Evolutionary conservation across 2,113 vertebrate genomes (phyloP), one percentile per base, ranked within the genome.

Genomic region (Psilopsiagon aymara): DNA sequence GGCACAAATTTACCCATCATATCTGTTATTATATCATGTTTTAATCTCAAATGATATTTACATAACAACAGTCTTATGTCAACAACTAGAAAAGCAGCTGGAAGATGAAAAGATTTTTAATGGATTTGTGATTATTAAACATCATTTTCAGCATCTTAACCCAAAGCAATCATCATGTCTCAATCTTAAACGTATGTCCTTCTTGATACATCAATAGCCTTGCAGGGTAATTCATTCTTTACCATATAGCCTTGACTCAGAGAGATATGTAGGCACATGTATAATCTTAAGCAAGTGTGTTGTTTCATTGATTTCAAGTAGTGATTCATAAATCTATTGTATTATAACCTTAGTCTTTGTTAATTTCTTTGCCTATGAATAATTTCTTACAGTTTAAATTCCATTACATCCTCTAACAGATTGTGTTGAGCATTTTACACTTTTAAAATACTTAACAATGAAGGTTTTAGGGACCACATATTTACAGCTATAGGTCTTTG

Each of bases 41-140:
- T 82, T 86, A 73, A 18, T 46, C n/a, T 64, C 28, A n/a, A 71
- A 28, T 10, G 1, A 20, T 51, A 64, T 86, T 91, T 91, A 62
- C 29, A 11, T 35, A 82, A 39, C 35, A 79, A 43, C 31, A 28
- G 11, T 21, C 29, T 51, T 90, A 82, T 41, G 19, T 76, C 28
- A 93, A 91, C 67, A 90, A 11, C 28, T 68, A 8, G 8, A 49
- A 79, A 53, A 49, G 5, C 11, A 46, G 2, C 44, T 31, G 47
- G 21, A 78, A 93, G 82, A 97, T 76, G 41, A 94, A 52, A 83
- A 91, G 49, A 47, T 88, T 84, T 93, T 59, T 44, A 69, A 82
- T 67, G 41, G 49, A 57, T 88, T 67, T 91, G 46, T 66, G 14
- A 33, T 76, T 68, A 82, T 74, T 75, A 44, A 87, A 63, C 35